phyloP scores from a whole-genome alignment of 1,140 invertebrate genomes.

The Listronotus bonariensis region DNA sequence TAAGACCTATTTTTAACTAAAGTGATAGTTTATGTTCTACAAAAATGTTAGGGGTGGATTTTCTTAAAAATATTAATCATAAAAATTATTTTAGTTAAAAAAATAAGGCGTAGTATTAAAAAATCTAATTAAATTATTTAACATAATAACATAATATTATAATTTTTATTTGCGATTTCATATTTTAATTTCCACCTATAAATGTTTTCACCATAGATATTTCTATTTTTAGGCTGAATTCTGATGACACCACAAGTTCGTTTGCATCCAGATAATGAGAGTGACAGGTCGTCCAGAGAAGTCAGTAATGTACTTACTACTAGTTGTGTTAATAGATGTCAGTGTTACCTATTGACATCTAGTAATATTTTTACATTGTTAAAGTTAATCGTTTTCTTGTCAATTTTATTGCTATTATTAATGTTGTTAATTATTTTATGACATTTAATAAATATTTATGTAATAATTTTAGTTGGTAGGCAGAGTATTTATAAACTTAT shows the following conservation, averaged over 20 bases:
- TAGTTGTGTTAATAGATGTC: constrained; percentile 25
- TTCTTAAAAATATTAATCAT: no score
- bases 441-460: constrained; percentile 33
- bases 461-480: constrained; percentile 22
- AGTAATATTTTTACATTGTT: constrained; percentile 37
- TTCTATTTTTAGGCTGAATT: constrained; percentile 45
- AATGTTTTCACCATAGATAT: constrained; percentile 10
- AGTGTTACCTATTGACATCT: constrained; percentile 24
- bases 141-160: no score
- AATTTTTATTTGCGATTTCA: no score
- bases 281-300: constrained; percentile 2
- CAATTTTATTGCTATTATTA: constrained; percentile 36
- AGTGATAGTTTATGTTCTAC: no score
- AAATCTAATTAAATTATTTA: no score
- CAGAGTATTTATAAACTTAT: constrained; percentile 25
- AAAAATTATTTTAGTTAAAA: no score
- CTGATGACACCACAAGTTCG: constrained; percentile 41
- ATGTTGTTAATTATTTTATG: constrained; percentile 39
- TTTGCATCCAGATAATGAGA: constrained; percentile 16
- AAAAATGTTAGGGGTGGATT: no score
- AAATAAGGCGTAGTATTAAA: no score
- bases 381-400: constrained; percentile 31
- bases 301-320: constrained; percentile 23
- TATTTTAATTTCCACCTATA: no score
- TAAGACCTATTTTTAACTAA: no score